Evolutionary conservation across 2,888 invertebrate species (phyloP), one percentile per base, ranked within the genome.

Genomic region (Polydrusus cervinus): DNA sequence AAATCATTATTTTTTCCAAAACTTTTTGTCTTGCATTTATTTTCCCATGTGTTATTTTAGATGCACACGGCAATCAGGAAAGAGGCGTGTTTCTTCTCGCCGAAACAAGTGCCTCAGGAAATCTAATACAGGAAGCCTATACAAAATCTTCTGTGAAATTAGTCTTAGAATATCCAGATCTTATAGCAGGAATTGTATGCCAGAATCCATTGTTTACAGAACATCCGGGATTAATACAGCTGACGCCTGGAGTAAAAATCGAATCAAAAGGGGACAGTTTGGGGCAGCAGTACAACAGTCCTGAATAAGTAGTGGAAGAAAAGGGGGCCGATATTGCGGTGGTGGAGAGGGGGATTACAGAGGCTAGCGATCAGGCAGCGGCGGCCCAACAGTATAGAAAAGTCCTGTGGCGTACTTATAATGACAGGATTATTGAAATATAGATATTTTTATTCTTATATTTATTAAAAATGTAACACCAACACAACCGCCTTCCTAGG

Each of bases 231-330:
- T 88, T 96, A 14, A 89, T 99, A 57, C 97, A 98, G 84, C 89
- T 99, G 79, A 98, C 98, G 3, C 98, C 98, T 11, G 98, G 98
- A 47, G 97, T 98, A 0, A 93, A 95, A 83, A 87, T 97, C 11
- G 89, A 89, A 7, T 89, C 89, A 76, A 89, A 90, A 13, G 89
- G 89, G 11, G 99, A 99, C 87, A 87, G 88, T 43, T 88, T 97
- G 68, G 98, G 97, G 0, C 97, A 99, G 85, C 93, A 94, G 76
- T 99, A 99, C 86, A 92, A 93, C 77, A 93, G 94, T 13, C 97
- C 98, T 0, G 92, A 93, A 79, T 90, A 90, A 80, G 96, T 96
- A 5, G 91, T 99, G 6, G 85, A 92, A 55, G 90, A 93, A 62
- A 91, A 92, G 79, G 96, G 96, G 20, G 97, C 95, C 49, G 99